These are phyloP conservation scores for Okapia johnstoni DNA, from an alignment of 2,113 vertebrate genomes.

Conservation along the genomic window DNA sequence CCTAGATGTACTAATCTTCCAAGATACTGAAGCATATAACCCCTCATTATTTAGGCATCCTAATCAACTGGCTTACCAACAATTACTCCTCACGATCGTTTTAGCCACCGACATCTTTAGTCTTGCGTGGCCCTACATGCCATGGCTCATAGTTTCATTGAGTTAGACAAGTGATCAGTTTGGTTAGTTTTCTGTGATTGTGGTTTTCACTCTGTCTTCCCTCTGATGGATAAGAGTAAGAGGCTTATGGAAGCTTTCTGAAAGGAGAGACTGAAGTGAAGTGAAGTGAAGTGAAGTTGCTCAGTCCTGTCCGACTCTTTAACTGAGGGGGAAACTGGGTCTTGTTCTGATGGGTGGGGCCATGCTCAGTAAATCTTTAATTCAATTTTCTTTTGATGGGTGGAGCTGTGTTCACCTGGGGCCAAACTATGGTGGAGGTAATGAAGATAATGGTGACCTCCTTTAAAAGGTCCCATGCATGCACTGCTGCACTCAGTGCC, in stretches of 20 bases:
- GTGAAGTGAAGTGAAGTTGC: too few relatives aligned
- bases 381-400: background rate
- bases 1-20: background rate
- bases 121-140: too few relatives aligned
- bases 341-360: background rate
- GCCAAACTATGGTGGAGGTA: background rate
- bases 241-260: background rate
- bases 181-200: too few relatives aligned
- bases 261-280: background rate
- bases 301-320: background rate
- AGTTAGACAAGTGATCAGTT: too few relatives aligned
- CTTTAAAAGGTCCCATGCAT: background rate
- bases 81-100: too few relatives aligned
- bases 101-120: too few relatives aligned
- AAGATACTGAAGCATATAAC: background rate
- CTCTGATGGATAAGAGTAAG: background rate
- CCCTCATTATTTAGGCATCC: background rate
- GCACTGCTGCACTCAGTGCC: background rate
- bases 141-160: too few relatives aligned
- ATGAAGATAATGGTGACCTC: background rate
- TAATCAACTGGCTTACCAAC: too few relatives aligned
- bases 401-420: background rate
- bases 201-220: background rate
- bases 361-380: background rate
- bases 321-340: background rate